A percentile compares a stretch with the other conserved stretches of the same genome.
Evolutionary conservation across 2,113 vertebrate species (phyloP).

Genomic region (Gopherus flavomarginatus): DNA sequence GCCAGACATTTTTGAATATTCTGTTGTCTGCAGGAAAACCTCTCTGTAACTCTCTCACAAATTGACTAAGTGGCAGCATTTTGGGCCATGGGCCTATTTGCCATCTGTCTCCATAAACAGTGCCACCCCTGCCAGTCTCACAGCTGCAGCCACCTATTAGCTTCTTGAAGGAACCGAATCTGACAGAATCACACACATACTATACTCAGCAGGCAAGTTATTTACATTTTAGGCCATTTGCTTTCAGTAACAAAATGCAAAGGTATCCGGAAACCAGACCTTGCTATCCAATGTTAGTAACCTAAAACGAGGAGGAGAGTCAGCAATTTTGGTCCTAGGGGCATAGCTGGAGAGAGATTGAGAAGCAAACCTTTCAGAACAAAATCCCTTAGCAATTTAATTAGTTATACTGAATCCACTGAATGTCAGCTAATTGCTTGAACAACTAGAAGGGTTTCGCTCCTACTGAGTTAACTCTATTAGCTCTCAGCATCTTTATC

Average conservation of each 20-base stretch:
- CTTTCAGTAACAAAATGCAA: not conserved
- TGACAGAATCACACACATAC: fast-evolving
- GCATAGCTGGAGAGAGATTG: fast-evolving
- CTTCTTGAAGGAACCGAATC: not conserved
- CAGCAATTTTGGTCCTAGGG: not conserved
- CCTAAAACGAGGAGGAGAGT: not conserved
- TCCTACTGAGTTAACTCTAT: not conserved
- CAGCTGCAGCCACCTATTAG: not conserved
- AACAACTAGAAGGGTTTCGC: not conserved
- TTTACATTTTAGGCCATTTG: not conserved
- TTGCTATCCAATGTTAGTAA: not conserved
- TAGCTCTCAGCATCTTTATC: fast-evolving
- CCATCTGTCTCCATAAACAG: not conserved
- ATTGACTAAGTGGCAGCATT: slow-evolving; percentile 5
- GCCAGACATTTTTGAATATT: not conserved
- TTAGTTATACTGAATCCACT: fast-evolving
- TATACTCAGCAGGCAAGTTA: not conserved
- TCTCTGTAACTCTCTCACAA: not conserved
- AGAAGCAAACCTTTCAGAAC: not conserved
- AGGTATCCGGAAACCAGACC: not conserved
- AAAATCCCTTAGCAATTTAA: slow-evolving; percentile 2
- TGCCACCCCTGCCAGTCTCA: slow-evolving; percentile 15
- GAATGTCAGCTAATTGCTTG: not conserved
- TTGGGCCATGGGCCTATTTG: not conserved
- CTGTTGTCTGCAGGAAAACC: not conserved